Evolutionary conservation across 1,140 invertebrate species (phyloP).

Genomic region (Drosophila bocqueti): DNA sequence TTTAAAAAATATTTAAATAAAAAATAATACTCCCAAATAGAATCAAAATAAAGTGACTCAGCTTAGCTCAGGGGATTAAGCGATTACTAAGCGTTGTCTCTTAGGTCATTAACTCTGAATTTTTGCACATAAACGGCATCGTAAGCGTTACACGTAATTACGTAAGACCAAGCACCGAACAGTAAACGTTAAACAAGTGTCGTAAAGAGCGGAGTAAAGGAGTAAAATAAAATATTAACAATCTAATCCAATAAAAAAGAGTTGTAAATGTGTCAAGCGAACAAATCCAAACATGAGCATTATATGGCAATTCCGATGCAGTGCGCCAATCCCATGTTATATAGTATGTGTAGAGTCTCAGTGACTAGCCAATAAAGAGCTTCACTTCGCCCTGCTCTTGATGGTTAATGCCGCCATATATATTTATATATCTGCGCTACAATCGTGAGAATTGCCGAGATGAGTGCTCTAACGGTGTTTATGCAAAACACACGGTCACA

Average conservation of each 20-base stretch:
- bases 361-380: slow-evolving; percentile 9
- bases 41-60: slow-evolving; percentile 21
- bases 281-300: slow-evolving; percentile 33
- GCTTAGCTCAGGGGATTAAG: slow-evolving; percentile 8
- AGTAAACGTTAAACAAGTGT: slow-evolving; percentile 21
- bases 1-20: background rate
- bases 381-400: slow-evolving; percentile 15
- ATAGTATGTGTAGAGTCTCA: background rate
- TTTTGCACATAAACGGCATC: slow-evolving; percentile 11
- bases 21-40: background rate
- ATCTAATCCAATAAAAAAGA: slow-evolving; percentile 60
- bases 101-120: slow-evolving; percentile 7
- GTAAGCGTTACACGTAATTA: slow-evolving; percentile 36
- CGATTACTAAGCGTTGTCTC: slow-evolving; percentile 8
- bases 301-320: slow-evolving; percentile 25
- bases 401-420: slow-evolving; percentile 70
- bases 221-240: slow-evolving; percentile 50
- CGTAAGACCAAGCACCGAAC: slow-evolving; percentile 1
- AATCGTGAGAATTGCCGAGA: slow-evolving; percentile 67
- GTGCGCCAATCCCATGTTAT: slow-evolving; percentile 22
- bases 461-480: slow-evolving; percentile 60
- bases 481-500: slow-evolving; percentile 55
- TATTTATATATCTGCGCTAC: slow-evolving; percentile 49
- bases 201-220: slow-evolving; percentile 30
- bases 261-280: slow-evolving; percentile 52